phyloP scores from a whole-genome alignment of 2,113 vertebrate genomes.

The Muntiacus muntjak region DNA sequence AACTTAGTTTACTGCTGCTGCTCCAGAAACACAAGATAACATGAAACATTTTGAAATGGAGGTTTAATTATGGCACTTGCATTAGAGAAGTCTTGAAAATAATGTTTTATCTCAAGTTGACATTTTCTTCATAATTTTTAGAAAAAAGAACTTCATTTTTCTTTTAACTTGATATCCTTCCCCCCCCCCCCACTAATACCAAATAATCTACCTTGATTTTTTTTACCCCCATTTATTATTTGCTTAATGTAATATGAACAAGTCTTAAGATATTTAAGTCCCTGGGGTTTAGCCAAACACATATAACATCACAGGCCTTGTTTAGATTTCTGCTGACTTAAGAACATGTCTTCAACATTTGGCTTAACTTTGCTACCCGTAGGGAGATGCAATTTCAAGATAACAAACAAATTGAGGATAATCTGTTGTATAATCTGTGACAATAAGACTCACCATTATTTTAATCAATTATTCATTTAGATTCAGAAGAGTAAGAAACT shows the following conservation, averaged over 20 bases:
- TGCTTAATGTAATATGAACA: neutral
- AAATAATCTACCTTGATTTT: neutral
- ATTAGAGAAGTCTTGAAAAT: neutral
- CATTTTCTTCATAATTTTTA: conserved; percentile 17
- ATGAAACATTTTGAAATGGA: neutral
- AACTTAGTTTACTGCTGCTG: neutral
- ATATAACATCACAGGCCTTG: neutral
- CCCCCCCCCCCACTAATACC: neutral
- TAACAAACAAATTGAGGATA: neutral
- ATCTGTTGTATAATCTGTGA: neutral
- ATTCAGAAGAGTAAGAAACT: neutral
- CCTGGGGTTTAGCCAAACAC: neutral
- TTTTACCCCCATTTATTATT: neutral
- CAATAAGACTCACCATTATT: neutral
- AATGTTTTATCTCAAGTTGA: neutral
- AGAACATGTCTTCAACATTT: neutral
- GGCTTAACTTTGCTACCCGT: neutral
- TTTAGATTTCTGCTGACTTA: neutral
- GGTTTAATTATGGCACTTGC: neutral
- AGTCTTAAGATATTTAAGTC: neutral
- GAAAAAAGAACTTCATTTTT: neutral
- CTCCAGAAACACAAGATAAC: neutral
- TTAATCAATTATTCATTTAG: neutral
- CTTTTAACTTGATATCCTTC: neutral
- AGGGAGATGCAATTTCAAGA: neutral